phyloP scores from a whole-genome alignment of 53 echinoderm and acorn worm genomes.

The Crossaster papposus region DNA sequence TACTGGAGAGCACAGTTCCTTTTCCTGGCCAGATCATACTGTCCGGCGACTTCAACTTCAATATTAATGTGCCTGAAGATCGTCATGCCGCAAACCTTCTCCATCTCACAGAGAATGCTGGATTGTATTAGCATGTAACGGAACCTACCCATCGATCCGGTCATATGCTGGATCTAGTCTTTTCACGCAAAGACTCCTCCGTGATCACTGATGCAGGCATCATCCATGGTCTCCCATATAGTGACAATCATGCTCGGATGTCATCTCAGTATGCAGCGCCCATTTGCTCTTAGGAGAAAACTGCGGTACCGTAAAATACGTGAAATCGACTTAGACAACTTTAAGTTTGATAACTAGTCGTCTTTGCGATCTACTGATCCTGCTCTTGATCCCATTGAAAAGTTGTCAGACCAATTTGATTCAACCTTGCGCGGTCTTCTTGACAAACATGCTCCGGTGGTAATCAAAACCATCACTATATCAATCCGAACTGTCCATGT shows the following conservation, averaged over 20 bases:
- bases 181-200: neutral
- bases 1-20: slow-evolving; percentile 10
- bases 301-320: neutral
- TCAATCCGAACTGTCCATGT: no score
- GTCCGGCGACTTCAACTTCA: slow-evolving; percentile 31
- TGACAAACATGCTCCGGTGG: no score
- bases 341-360: neutral
- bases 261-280: neutral
- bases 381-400: no score
- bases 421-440: no score
- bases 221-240: slow-evolving; percentile 12
- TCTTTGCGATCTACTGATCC: no score
- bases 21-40: slow-evolving; percentile 22
- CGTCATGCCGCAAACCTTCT: slow-evolving; percentile 16
- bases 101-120: slow-evolving; percentile 5
- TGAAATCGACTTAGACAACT: neutral
- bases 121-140: neutral
- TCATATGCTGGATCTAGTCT: slow-evolving; percentile 12
- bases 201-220: neutral
- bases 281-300: no score
- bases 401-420: no score
- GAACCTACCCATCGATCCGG: neutral
- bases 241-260: neutral
- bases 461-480: no score
- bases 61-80: slow-evolving; percentile 16